Evolutionary conservation across 2,888 invertebrate genomes (phyloP).

Genomic region (Scaptomyza reducta): DNA sequence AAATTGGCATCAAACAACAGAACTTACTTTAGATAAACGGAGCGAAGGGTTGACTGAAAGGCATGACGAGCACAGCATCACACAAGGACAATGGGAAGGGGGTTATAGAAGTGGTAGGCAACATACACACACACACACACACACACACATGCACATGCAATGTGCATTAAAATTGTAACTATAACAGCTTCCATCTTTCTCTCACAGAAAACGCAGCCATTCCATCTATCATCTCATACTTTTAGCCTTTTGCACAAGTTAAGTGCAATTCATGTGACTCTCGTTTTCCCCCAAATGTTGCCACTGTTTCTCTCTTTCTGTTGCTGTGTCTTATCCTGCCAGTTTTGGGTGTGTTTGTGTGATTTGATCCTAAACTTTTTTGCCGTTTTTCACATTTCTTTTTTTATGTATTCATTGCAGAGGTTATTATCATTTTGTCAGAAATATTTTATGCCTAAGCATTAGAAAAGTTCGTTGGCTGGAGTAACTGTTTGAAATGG

Average conservation of each 20-base stretch:
- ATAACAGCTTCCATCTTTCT: constrained; percentile 57
- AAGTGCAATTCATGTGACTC: constrained; percentile 76
- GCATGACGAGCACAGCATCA: constrained; percentile 21
- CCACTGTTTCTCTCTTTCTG: constrained; percentile 26
- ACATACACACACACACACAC: constrained; percentile 52
- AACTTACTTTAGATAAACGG: constrained; percentile 68
- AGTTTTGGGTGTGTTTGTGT: too few species aligned
- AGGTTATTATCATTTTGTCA: not conserved
- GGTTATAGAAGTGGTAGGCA: constrained; percentile 17
- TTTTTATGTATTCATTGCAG: not conserved
- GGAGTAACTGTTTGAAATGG: too few species aligned
- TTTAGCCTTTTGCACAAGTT: constrained; percentile 60
- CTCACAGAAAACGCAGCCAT: constrained; percentile 6
- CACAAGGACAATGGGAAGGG: not conserved
- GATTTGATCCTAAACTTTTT: constrained; percentile 55
- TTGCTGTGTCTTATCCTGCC: too few species aligned
- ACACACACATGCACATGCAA: constrained; percentile 58
- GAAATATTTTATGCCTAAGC: not conserved
- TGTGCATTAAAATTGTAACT: constrained; percentile 78
- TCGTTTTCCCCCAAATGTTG: constrained; percentile 32
- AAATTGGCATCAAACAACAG: constrained; percentile 79
- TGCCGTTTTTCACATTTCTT: constrained; percentile 4
- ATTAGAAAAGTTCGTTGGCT: too few species aligned
- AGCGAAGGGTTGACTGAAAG: not conserved
- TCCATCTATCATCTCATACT: constrained; percentile 26